Conservation (phyloP, 1,140 invertebrate genomes). For the Phymastichus coffea region DNA sequence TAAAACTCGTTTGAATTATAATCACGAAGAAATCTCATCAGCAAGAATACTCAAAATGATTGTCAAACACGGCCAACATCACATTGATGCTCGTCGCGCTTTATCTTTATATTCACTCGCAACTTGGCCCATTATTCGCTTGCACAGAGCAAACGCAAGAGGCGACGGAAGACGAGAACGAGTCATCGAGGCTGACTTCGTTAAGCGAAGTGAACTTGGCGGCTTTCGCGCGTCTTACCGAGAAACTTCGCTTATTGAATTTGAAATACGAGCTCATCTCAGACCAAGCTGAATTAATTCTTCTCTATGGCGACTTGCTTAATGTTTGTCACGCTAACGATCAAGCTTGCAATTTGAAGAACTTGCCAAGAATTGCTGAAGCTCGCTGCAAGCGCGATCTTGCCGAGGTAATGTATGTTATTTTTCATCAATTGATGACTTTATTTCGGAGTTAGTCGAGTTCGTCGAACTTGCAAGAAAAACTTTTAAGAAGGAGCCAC, state of each 20-base stretch:
- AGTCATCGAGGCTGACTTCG: neutral
- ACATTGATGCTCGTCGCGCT: no score
- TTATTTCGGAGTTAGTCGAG: no score
- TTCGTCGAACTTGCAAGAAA: no score
- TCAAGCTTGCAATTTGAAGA: neutral
- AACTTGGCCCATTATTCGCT: neutral
- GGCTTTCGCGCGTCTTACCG: neutral
- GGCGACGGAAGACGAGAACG: neutral
- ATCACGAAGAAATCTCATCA: no score
- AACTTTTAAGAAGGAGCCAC: no score
- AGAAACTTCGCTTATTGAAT: conserved; percentile 30
- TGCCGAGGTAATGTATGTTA: no score
- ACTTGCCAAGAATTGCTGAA: neutral
- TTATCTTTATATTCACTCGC: no score
- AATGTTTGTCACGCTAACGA: conserved; percentile 22
- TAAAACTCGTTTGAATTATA: no score
- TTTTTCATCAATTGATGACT: no score
- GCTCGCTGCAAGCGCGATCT: neutral
- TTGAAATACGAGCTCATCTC: conserved; percentile 26
- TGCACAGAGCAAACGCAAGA: neutral
- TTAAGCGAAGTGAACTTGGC: conserved; percentile 16
- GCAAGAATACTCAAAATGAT: no score
- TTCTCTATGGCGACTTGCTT: conserved; percentile 30
- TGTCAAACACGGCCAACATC: no score
- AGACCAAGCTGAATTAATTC: conserved; percentile 33